Percentiles rank a stretch among this genome's conserved stretches.
Evolutionary conservation across 2,113 vertebrate genomes (phyloP).

Genomic region (Oceanites oceanicus): DNA sequence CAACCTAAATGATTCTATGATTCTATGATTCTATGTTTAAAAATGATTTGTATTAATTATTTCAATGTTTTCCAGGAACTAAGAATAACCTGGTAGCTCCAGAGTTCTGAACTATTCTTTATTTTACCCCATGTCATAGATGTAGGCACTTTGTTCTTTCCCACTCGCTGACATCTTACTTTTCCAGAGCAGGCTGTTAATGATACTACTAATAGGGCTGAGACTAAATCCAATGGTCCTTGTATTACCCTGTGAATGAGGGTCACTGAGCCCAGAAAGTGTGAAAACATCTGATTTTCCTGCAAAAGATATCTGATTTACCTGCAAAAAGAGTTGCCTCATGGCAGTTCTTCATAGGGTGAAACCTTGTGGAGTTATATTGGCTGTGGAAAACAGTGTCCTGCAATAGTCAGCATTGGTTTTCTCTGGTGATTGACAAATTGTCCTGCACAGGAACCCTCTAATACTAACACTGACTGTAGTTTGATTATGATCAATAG

Average conservation of each 20-base stretch:
- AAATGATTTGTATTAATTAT: not conserved
- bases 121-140: not conserved
- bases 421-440: slow-evolving; percentile 53
- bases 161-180: not conserved
- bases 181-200: not conserved
- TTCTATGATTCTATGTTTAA: no score
- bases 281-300: not conserved
- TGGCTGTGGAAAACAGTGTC: slow-evolving; percentile 15
- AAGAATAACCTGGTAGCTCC: not conserved
- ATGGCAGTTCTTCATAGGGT: not conserved
- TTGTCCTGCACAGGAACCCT: not conserved
- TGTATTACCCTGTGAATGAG: not conserved
- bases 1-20: no score
- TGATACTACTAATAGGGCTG: fast-evolving
- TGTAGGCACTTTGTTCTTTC: not conserved
- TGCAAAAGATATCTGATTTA: not conserved
- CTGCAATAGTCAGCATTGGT: not conserved
- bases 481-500: slow-evolving; percentile 68
- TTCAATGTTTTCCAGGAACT: not conserved
- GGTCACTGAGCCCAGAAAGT: not conserved
- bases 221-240: not conserved
- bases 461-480: slow-evolving; percentile 2
- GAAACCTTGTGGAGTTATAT: slow-evolving; percentile 29
- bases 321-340: not conserved
- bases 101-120: not conserved